A percentile compares a stretch with the other conserved stretches of the same genome.
Evolutionary conservation across 1,140 invertebrate genomes (phyloP).

Genomic region (Tribolium madens): DNA sequence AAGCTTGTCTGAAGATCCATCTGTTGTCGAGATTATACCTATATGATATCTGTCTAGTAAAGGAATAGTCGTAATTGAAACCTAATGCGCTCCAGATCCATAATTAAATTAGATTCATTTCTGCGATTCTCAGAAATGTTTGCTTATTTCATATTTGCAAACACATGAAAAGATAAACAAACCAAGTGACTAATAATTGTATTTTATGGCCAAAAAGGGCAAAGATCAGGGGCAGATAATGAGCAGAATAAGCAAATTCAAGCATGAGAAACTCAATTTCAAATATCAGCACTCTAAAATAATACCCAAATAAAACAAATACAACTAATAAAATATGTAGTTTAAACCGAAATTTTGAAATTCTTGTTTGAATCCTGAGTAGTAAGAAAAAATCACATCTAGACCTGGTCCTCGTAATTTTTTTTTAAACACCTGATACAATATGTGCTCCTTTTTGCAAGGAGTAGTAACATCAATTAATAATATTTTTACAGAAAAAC

Average conservation of each 20-base stretch:
- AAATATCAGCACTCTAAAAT: no score
- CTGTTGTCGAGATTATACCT: constrained; percentile 7
- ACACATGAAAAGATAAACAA: constrained; percentile 50
- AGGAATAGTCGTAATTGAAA: constrained; percentile 43
- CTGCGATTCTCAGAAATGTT: constrained; percentile 44
- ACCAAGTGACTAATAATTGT: constrained; percentile 42
- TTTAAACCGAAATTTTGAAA: no score
- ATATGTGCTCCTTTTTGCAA: no score
- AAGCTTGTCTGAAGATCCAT: neutral
- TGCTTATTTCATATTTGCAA: constrained; percentile 41
- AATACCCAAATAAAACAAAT: no score
- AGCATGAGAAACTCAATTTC: neutral
- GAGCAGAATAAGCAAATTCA: neutral
- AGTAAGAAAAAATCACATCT: no score
- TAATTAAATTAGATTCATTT: constrained; percentile 50
- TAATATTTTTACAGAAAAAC: no score
- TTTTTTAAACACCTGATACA: no score
- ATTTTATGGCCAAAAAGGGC: neutral
- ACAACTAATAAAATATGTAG: no score
- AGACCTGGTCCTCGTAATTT: no score
- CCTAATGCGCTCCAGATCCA: constrained; percentile 50
- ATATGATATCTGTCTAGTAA: constrained; percentile 2
- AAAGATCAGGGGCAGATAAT: neutral
- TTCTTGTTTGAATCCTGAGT: no score
- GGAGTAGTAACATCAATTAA: no score